Evolutionary conservation across 2,113 vertebrate species (phyloP).

Genomic region (Cygnus atratus): DNA sequence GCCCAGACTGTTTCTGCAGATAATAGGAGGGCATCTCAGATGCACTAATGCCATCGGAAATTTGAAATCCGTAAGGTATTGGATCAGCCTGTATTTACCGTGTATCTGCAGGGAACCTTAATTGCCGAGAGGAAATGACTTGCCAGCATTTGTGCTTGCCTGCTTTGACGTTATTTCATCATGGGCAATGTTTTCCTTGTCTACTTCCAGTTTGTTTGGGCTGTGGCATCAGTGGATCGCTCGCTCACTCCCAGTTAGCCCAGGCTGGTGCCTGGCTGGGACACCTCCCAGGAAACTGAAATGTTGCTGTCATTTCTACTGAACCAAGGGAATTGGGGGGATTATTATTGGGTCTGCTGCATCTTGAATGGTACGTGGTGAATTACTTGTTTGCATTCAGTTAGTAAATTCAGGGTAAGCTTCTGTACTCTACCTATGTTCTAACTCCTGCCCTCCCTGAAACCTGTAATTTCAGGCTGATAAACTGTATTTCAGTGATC

Average conservation of each 20-base stretch:
- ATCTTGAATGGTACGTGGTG: background rate
- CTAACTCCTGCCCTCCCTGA: background rate
- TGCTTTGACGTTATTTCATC: slow-evolving; percentile 32
- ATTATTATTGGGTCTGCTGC: background rate
- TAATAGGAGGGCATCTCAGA: slow-evolving; percentile 20
- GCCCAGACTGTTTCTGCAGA: background rate
- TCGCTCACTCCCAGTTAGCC: background rate
- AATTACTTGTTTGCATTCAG: background rate
- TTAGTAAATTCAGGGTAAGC: background rate
- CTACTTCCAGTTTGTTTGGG: background rate
- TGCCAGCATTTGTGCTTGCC: slow-evolving; percentile 45
- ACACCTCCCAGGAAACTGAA: background rate
- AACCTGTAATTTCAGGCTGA: background rate
- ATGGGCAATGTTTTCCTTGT: slow-evolving; percentile 14
- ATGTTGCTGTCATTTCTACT: background rate
- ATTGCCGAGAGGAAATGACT: slow-evolving; percentile 66
- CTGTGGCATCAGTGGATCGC: background rate
- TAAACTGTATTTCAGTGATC: background rate
- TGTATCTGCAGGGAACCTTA: slow-evolving; percentile 56
- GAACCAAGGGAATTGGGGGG: background rate
- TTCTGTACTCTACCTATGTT: background rate
- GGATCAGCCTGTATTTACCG: slow-evolving; percentile 50
- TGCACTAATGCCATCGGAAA: slow-evolving; percentile 57
- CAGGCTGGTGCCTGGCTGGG: background rate
- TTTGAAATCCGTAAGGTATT: slow-evolving; percentile 48